Evolutionary conservation across 2,113 vertebrate species (phyloP).

Genomic region (Microcebus murinus): DNA sequence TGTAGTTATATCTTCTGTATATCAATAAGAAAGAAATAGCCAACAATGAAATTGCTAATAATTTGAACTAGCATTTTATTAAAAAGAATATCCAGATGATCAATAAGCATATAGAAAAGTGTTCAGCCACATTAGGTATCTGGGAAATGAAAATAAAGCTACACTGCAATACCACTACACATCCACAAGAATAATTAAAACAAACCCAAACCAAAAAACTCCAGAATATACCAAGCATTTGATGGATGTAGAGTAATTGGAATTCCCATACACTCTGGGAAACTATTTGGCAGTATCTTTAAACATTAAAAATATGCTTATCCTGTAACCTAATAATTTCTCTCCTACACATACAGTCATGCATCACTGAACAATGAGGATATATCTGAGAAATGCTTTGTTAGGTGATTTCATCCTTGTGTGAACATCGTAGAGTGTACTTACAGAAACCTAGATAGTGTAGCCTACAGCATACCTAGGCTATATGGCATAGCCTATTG

Average conservation of each 20-base stretch:
- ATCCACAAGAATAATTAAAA: neutral
- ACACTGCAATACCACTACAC: neutral
- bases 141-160: neutral
- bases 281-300: neutral
- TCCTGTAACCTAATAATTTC: neutral
- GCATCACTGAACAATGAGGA: neutral
- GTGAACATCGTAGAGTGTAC: neutral
- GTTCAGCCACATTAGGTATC: neutral
- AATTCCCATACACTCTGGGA: neutral
- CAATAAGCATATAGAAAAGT: neutral
- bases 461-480: neutral
- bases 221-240: neutral
- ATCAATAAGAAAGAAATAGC: neutral
- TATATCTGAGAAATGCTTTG: neutral
- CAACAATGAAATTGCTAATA: neutral
- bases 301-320: constrained; percentile 6
- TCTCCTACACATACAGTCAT: neutral
- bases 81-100: neutral
- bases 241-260: neutral
- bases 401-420: neutral
- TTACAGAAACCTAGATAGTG: neutral
- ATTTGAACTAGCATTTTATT: neutral
- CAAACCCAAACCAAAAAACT: neutral
- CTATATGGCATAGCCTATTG: neutral
- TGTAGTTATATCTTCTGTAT: neutral